Evolutionary conservation across 2,113 vertebrate species (phyloP).

Genomic region (Ictidomys tridecemlineatus): DNA sequence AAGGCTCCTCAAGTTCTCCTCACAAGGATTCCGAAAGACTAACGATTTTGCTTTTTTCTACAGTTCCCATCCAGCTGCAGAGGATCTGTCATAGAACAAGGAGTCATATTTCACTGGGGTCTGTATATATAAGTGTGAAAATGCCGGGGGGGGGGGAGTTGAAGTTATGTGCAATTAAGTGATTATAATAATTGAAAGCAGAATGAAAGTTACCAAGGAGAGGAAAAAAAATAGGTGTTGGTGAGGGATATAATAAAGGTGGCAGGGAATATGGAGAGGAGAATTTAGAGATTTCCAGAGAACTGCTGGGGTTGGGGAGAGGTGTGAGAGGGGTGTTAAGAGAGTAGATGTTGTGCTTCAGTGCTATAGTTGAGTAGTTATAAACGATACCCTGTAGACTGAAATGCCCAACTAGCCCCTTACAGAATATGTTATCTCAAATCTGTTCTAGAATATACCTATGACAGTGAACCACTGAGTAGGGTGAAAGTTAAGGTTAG

Average conservation of each 20-base stretch:
- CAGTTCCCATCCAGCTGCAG: neutral
- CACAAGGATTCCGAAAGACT: neutral
- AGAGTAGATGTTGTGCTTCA: neutral
- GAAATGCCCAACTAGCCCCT: neutral
- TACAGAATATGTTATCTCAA: neutral
- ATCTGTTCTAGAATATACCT: neutral
- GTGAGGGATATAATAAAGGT: neutral
- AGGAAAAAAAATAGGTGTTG: neutral
- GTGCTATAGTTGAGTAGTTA: neutral
- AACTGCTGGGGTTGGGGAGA: neutral
- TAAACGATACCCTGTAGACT: neutral
- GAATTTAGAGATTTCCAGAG: neutral
- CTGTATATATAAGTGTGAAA: neutral
- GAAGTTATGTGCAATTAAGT: neutral
- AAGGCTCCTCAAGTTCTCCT: neutral
- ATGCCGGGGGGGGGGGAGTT: too few species aligned
- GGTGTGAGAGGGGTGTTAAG: too few species aligned
- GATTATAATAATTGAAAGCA: neutral
- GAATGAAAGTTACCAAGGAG: too few species aligned
- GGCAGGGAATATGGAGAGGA: neutral
- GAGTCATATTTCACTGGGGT: neutral
- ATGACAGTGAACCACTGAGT: neutral
- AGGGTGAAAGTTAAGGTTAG: neutral
- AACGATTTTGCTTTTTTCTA: neutral
- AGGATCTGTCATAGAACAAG: neutral